Percentiles rank a stretch among this genome's conserved stretches.
Evolutionary conservation across 2,113 vertebrate species (phyloP).

Genomic region (Pogona vitticeps): DNA sequence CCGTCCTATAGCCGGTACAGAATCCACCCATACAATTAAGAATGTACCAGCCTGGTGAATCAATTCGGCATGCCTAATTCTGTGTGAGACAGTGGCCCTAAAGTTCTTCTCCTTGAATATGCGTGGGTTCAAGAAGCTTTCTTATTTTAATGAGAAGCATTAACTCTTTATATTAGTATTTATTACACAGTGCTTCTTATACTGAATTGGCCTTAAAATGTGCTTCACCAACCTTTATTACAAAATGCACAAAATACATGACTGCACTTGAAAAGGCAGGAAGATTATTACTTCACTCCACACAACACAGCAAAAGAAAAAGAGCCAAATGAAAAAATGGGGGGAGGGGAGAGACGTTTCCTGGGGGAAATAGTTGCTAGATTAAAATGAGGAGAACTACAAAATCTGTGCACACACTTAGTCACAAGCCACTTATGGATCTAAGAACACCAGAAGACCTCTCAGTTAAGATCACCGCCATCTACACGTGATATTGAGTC

Average conservation of each 20-base stretch:
- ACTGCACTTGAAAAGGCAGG: neutral
- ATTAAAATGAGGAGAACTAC: too few species aligned
- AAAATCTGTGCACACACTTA: too few species aligned
- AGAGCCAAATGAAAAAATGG: neutral
- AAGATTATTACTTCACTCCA: neutral
- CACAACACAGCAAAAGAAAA: neutral
- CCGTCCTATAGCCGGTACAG: constrained; percentile 15
- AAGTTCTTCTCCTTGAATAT: constrained; percentile 20
- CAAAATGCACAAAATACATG: neutral
- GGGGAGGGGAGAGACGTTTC: neutral
- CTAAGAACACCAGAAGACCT: neutral
- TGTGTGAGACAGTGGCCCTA: neutral
- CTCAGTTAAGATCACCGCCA: neutral
- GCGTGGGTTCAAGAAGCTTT: constrained; percentile 41
- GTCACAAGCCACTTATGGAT: too few species aligned
- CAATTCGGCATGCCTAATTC: neutral
- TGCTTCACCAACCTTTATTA: constrained; percentile 30
- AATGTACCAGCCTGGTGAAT: neutral
- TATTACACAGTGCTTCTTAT: constrained; percentile 8
- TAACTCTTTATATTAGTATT: constrained; percentile 34
- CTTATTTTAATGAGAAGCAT: constrained; percentile 33
- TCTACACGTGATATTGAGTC: neutral
- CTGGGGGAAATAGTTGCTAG: too few species aligned
- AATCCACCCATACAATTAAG: neutral
- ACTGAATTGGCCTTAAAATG: neutral